These are phyloP conservation scores for Megalonaias nervosa DNA, from an alignment of 1,140 invertebrate genomes.

Conservation along the genomic window DNA sequence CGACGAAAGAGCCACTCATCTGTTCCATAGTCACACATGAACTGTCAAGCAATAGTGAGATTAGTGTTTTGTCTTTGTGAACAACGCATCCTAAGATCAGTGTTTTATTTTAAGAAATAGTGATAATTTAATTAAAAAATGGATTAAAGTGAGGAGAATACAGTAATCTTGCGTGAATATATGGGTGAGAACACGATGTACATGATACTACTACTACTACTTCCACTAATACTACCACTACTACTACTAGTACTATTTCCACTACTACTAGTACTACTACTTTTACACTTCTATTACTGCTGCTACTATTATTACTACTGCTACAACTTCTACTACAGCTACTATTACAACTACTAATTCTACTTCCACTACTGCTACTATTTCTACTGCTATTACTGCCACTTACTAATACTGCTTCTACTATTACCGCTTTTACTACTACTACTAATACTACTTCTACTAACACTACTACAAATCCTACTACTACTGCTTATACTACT, in stretches of 20 bases:
- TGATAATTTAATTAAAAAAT: too few relatives aligned
- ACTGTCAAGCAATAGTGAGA: too few relatives aligned
- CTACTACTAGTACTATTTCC: constrained; percentile 29
- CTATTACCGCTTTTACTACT: constrained; percentile 3
- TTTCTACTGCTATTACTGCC: not conserved
- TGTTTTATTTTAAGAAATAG: too few relatives aligned
- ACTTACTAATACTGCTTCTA: constrained; percentile 8
- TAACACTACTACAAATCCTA: not conserved
- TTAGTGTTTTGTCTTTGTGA: too few relatives aligned
- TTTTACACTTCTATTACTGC: constrained; percentile 20
- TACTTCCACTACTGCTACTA: constrained; percentile 25
- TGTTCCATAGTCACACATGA: too few relatives aligned
- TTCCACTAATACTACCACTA: constrained; percentile 17
- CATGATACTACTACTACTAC: constrained; percentile 10
- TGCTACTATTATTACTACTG: constrained; percentile 30
- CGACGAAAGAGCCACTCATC: too few relatives aligned
- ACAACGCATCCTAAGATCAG: too few relatives aligned
- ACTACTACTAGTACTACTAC: constrained; percentile 20
- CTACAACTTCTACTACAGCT: constrained; percentile 24
- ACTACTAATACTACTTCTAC: constrained; percentile 9
- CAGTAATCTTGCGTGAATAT: too few relatives aligned
- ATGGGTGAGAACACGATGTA: not conserved
- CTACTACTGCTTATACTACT: constrained; percentile 15
- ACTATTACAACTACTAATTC: constrained; percentile 9
- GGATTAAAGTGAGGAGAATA: too few relatives aligned